Base-by-base conservation (phyloP, 2,888 invertebrate genomes). In the Macroteleia sp. region DNA sequence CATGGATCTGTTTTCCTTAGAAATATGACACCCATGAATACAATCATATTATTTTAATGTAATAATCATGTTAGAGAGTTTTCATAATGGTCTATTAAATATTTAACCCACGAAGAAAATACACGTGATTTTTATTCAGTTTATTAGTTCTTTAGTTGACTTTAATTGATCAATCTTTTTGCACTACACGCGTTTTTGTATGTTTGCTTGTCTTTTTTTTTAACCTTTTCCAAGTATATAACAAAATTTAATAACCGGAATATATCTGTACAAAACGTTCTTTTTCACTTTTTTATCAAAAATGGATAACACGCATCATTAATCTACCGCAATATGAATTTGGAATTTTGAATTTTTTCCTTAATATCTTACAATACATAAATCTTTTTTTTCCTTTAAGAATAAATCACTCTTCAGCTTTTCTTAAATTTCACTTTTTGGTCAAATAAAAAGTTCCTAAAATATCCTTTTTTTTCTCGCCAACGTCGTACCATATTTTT, bases 171-270 rank as follows among this genome's bases (percentile, higher is more conserved):
- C 66, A 77, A 69, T 80, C 62, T 79, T 62, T 77, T 57, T 75
- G 46, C 36, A 50, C 62, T 67, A 62, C 71, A 79, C 76, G 77
- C 59, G 39, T 66, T 66, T 61, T 30, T 52, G 34, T 52, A 59
- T 25, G 61, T 57, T 59, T 62, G 50, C 44, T 66, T 59, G 22
- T 39, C 17, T 56, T 78, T 75, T 82, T 64, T 76, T 77, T n/a
- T n/a, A 54, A 71, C 59, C 64, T 32, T 66, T 76, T 67, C 67
- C 69, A 71, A 59, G 57, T 73, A 73, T 83, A 85, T 90, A 91
- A 91, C 89, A 91, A 90, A 91, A 91, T 91, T 90, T 89, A 90
- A 91, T 91, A 91, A 91, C 89, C 90, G 88, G 90, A 91, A 91
- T 88, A 91, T 90, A 88, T 91, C 90, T 91, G 90, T 91, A 91